These are phyloP conservation scores for Cephalotes varians DNA, from an alignment of 2,888 invertebrate species.

Conservation along the genomic window DNA sequence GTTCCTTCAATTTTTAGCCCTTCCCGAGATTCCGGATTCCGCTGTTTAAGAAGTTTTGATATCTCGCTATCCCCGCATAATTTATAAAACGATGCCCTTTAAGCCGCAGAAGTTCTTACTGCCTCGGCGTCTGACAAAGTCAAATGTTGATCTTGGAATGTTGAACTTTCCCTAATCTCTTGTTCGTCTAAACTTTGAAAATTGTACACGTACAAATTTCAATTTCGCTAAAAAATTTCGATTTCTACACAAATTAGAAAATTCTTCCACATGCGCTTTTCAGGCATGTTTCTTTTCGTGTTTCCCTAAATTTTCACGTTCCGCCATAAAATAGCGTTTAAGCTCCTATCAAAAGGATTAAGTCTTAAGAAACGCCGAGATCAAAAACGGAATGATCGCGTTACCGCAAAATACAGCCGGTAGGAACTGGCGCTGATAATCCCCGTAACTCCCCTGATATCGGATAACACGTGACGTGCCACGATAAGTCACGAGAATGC, in stretches of 20 bases:
- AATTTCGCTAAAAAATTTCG: neutral
- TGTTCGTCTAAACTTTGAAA: neutral
- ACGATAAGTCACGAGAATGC: conserved; percentile 47
- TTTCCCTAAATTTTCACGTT: neutral
- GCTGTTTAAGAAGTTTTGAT: conserved; percentile 26
- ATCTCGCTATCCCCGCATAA: neutral
- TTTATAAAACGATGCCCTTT: conserved; percentile 9
- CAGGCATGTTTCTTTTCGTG: neutral
- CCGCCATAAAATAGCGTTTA: conserved; percentile 19
- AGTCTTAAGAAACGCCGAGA: conserved; percentile 41
- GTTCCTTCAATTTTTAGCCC: conserved; percentile 28
- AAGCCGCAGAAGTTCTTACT: conserved; percentile 20
- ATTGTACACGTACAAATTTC: neutral
- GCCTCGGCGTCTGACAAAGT: neutral
- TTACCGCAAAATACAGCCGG: conserved; percentile 33
- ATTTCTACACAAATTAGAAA: neutral
- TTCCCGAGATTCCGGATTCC: neutral
- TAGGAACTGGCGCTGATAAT: conserved; percentile 42
- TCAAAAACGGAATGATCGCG: conserved; percentile 44
- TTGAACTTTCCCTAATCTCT: neutral
- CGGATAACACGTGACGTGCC: conserved; percentile 49
- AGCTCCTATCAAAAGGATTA: conserved; percentile 38
- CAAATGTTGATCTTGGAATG: neutral
- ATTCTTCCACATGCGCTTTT: neutral
- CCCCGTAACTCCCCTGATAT: conserved; percentile 48